Base-by-base conservation (phyloP, 2,113 vertebrate species). In the Gobio gobio region DNA sequence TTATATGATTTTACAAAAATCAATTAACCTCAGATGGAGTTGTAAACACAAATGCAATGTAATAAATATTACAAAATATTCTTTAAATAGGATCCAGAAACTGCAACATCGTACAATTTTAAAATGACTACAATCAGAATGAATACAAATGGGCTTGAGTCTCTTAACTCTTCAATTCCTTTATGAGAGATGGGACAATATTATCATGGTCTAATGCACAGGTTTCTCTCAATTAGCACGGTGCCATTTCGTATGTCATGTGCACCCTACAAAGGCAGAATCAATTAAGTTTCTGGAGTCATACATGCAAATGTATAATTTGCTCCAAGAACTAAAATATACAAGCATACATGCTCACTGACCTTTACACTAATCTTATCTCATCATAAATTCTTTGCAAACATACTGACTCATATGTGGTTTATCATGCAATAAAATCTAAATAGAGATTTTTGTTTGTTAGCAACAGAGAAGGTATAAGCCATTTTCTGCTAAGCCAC, bases 371-470 rank as follows among this genome's bases (percentile, higher is more conserved):
- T 36, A 40, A 83, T 58, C 47, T 83, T 81, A 87, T 85, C 49
- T 72, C 22, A 26, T 63, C 54, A 89, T 86, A 85, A 86, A 87
- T 76, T 82, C 59, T 58, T 68, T 63, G 49, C 83, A 86, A 89
- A 87, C 82, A 88, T 82, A 85, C 72, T 24, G 72, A 49, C 45
- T 83, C 63, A 86, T 86, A 75, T 83, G 45, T 87, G 76, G 61
- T 78, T 87, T 79, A 91, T 87, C 88, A 63, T 58, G 24, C 5
- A 80, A 85, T 66, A 72, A 54, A 82, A 90, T 88, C 51, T 66
- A 91, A 91, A 88, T 80, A 36, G 66, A 74, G 16, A 73, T 24
- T 86, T 86, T 85, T 64, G 72, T 26, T 85, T 74, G 43, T 54
- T 58, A 58, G 77, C 56, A 63, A 64, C 40, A 63, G 78, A 80